phyloP scores from a whole-genome alignment of 2,888 invertebrate genomes.

The Drosophila austrosaltans region DNA sequence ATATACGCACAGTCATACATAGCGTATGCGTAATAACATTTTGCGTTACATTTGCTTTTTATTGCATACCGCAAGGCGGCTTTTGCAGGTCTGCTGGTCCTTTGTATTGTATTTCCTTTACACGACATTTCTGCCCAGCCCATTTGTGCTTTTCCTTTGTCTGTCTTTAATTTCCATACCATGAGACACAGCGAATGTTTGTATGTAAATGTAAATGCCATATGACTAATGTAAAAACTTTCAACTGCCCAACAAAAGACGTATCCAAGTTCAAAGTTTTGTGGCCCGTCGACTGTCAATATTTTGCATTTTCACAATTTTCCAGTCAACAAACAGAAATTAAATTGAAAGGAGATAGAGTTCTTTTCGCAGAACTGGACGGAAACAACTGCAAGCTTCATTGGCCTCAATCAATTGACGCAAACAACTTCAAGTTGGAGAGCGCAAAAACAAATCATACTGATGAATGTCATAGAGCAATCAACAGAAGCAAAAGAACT shows the following conservation, averaged over 20 bases:
- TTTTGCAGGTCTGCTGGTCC: constrained; percentile 33
- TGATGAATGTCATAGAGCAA: constrained; percentile 47
- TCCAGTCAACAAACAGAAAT: constrained; percentile 1
- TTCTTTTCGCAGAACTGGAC: constrained; percentile 20
- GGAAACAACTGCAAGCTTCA: constrained; percentile 29
- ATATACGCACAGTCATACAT: constrained; percentile 47
- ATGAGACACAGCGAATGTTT: constrained; percentile 64
- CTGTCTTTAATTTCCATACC: constrained; percentile 64
- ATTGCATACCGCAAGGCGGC: constrained; percentile 77
- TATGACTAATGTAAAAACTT: constrained; percentile 73
- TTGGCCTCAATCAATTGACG: constrained; percentile 29
- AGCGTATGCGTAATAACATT: constrained; percentile 76
- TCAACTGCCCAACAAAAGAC: constrained; percentile 68
- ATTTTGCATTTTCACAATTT: constrained; percentile 57
- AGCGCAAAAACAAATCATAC: constrained; percentile 24
- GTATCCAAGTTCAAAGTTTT: constrained; percentile 15
- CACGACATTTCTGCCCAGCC: constrained; percentile 37
- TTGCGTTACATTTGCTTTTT: constrained; percentile 79
- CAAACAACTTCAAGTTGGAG: not conserved
- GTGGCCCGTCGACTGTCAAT: constrained; percentile 38
- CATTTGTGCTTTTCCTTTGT: constrained; percentile 39
- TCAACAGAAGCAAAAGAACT: constrained; percentile 40
- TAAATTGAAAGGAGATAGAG: not conserved
- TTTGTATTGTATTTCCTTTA: constrained; percentile 34
- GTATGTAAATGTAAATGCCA: constrained; percentile 52